Evolutionary conservation across 2,797 vertebrate species (phyloP).

Genomic region (Margarornis squamiger): DNA sequence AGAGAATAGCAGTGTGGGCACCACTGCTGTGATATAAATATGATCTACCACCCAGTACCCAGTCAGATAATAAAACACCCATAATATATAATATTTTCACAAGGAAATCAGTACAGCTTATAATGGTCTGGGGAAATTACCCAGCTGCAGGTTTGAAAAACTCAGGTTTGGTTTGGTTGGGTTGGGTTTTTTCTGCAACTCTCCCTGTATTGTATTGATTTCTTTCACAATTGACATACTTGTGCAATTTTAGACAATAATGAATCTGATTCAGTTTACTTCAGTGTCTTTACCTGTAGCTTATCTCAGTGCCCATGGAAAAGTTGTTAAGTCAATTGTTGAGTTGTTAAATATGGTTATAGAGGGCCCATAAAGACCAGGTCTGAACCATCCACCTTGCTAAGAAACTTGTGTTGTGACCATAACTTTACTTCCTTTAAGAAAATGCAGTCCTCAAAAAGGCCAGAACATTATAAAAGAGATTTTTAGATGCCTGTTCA

Average conservation of each 20-base stretch:
- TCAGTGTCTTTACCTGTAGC: not conserved
- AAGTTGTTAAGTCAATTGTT: not conserved
- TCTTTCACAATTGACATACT: not conserved
- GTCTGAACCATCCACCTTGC: not conserved
- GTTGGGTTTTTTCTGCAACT: not conserved
- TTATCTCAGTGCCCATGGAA: not conserved
- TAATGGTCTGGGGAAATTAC: not conserved
- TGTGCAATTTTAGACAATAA: not conserved
- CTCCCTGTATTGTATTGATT: not conserved
- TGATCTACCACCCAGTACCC: not conserved
- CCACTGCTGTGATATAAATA: not conserved
- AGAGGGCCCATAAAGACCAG: not conserved
- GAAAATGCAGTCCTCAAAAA: not conserved
- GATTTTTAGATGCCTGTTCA: not conserved
- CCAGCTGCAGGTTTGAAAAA: not conserved
- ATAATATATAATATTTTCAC: not conserved
- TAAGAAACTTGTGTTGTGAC: not conserved
- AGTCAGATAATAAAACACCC: not conserved
- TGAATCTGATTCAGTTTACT: not conserved
- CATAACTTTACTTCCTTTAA: not conserved
- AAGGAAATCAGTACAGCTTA: not conserved
- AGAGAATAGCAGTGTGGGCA: not conserved
- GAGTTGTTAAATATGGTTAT: not conserved
- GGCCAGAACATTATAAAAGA: not conserved
- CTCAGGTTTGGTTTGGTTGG: not conserved